Conservation (phyloP, 2,113 vertebrate species). For the Acanthochromis polyacanthus region DNA sequence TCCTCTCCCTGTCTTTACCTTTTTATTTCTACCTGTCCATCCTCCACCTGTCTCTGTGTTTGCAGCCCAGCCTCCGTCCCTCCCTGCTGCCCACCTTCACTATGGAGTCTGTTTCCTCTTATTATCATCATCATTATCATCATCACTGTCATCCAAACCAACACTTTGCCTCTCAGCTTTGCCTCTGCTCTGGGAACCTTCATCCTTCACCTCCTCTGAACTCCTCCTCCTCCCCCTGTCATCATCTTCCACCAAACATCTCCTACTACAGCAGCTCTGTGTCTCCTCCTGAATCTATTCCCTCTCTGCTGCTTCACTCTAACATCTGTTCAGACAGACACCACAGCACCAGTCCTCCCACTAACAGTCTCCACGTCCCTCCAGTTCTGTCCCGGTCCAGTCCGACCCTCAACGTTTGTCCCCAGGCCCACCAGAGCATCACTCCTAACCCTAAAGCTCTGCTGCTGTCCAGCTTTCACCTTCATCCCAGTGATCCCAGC, state of each 20-base stretch:
- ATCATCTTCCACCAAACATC: slow-evolving; percentile 25
- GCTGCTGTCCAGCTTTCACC: slow-evolving; percentile 37
- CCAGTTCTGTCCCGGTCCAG: slow-evolving; percentile 39
- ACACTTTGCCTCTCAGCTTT: slow-evolving; percentile 75
- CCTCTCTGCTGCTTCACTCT: slow-evolving; percentile 1
- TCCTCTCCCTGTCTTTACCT: slow-evolving; percentile 14
- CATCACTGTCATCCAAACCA: slow-evolving; percentile 69
- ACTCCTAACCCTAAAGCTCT: slow-evolving; percentile 36
- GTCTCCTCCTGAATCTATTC: slow-evolving; percentile 28
- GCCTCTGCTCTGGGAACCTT: slow-evolving; percentile 67
- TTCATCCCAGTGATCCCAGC: slow-evolving; percentile 38
- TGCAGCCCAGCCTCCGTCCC: slow-evolving; percentile 71
- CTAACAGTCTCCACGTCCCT: slow-evolving; percentile 31
- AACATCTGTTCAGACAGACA: slow-evolving; percentile 33
- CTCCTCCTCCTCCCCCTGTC: slow-evolving; percentile 26
- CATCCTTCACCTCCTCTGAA: slow-evolving; percentile 52
- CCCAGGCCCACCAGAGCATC: slow-evolving; percentile 36
- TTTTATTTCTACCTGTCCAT: slow-evolving; percentile 48
- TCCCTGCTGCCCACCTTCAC: slow-evolving; percentile 74
- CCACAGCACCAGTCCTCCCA: slow-evolving; percentile 34
- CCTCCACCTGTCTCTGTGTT: slow-evolving; percentile 70
- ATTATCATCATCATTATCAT: slow-evolving; percentile 59
- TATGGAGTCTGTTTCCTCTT: slow-evolving; percentile 72
- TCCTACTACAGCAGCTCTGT: slow-evolving; percentile 12
- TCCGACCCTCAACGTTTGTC: slow-evolving; percentile 40